Evolutionary conservation across 64 coral and sea anemone species (phyloP).

Genomic region (Exaiptasia diaphana): DNA sequence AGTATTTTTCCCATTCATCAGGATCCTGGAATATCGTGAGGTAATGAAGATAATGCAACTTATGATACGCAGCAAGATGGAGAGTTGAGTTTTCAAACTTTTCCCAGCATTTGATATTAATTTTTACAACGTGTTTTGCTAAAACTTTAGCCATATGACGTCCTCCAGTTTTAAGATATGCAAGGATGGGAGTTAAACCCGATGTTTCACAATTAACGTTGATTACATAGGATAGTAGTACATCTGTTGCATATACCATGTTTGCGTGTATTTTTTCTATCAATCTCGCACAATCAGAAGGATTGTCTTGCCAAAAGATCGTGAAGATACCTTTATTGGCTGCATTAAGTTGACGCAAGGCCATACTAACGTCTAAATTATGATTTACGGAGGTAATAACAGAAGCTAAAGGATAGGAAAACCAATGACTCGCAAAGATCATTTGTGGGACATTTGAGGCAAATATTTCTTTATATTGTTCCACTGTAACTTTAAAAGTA

Average conservation of each 20-base stretch:
- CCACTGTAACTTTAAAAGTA: no score
- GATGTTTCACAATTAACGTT: conserved; percentile 42
- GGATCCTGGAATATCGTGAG: conserved; percentile 20
- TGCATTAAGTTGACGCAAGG: not conserved
- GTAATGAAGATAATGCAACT: conserved; percentile 79
- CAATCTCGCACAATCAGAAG: not conserved
- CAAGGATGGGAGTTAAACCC: conserved; percentile 21
- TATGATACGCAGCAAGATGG: conserved; percentile 68
- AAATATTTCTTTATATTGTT: no score
- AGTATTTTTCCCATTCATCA: conserved; percentile 45
- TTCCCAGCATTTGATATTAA: conserved; percentile 42
- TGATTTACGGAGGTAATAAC: no score
- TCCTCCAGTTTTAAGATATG: conserved; percentile 53
- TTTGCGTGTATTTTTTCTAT: not conserved
- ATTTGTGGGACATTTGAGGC: no score
- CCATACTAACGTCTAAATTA: not conserved
- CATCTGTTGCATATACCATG: not conserved
- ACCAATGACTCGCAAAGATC: no score
- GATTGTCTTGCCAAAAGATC: not conserved
- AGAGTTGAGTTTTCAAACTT: conserved; percentile 33
- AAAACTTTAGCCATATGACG: conserved; percentile 84
- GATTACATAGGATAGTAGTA: not conserved
- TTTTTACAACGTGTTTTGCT: conserved; percentile 21
- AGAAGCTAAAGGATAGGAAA: no score
- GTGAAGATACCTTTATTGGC: not conserved